Percentiles rank a stretch among this genome's conserved stretches.
Conservation (phyloP, 2,797 vertebrate species). For the Arremon aurantiirostris region DNA sequence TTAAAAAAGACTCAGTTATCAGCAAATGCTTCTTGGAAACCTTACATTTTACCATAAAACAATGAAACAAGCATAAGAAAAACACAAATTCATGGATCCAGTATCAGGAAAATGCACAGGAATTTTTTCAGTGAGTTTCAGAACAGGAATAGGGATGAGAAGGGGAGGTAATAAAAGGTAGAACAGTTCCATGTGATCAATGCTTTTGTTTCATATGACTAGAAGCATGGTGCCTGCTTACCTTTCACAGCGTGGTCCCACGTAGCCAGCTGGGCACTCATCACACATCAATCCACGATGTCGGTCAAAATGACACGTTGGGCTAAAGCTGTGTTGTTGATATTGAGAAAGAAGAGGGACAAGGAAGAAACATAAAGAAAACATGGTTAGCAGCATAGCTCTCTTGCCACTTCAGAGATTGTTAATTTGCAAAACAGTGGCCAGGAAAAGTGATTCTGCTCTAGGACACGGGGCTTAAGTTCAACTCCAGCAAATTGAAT, state of each 20-base stretch:
- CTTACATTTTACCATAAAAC: background rate
- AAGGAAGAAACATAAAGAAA: constrained; percentile 72
- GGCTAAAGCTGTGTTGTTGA: constrained; percentile 88
- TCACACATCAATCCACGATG: constrained; percentile 85
- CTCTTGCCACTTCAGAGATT: constrained; percentile 2
- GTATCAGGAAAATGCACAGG: background rate
- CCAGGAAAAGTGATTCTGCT: constrained; percentile 38
- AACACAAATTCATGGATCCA: background rate
- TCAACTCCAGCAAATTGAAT: constrained; percentile 72
- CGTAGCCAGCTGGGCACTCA: constrained; percentile 82
- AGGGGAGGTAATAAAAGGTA: background rate
- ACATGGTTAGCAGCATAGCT: constrained; percentile 72
- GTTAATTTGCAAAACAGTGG: constrained; percentile 47
- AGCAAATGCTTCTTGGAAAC: constrained; percentile 13
- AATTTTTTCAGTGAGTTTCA: constrained; percentile 5
- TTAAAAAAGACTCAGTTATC: background rate
- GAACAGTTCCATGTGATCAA: background rate
- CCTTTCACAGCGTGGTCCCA: constrained; percentile 90
- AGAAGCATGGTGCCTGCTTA: constrained; percentile 68
- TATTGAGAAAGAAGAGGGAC: constrained; percentile 56
- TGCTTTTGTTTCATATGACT: background rate
- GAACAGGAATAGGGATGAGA: background rate
- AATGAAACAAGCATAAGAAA: constrained; percentile 9
- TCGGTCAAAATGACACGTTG: constrained; percentile 85
- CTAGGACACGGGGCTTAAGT: constrained; percentile 79